phyloP scores from a whole-genome alignment of 2,113 vertebrate species.

The Amphilophus citrinellus region DNA sequence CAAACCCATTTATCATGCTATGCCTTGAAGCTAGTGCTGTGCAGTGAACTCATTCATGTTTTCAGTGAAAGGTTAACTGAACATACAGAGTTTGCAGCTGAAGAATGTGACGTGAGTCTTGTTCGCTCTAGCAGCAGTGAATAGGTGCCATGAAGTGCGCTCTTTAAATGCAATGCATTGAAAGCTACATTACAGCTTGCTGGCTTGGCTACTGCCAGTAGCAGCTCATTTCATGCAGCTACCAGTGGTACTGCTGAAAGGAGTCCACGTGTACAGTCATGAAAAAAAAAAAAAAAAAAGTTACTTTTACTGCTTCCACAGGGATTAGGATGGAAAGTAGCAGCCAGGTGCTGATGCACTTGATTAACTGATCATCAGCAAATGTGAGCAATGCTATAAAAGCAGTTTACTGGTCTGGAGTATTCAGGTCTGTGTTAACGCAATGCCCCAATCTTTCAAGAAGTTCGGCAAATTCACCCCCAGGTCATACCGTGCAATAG shows the following conservation, averaged over 20 bases:
- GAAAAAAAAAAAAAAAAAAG: neutral
- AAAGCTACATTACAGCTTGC: conserved; percentile 1
- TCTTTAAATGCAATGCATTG: neutral
- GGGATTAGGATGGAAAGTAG: neutral
- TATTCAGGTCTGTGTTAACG: neutral
- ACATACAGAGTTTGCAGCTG: neutral
- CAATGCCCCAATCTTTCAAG: neutral
- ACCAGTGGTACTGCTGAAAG: conserved; percentile 2
- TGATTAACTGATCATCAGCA: neutral
- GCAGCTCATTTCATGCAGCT: neutral
- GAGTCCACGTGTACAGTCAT: neutral
- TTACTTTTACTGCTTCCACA: neutral
- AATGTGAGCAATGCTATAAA: neutral
- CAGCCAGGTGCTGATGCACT: neutral
- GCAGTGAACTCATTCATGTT: conserved; percentile 5
- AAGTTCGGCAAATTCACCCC: too few relatives aligned
- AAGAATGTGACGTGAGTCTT: neutral
- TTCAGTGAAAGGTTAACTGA: conserved; percentile 10
- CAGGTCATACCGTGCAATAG: too few relatives aligned
- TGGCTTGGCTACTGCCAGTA: neutral
- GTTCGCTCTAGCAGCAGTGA: neutral
- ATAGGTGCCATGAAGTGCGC: neutral
- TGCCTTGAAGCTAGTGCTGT: neutral
- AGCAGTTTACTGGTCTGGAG: neutral
- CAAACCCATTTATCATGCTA: neutral